Evolutionary conservation across 2,888 invertebrate species (phyloP), one percentile per base, ranked within the genome.

Genomic region (Hirtodrosophila alboralis): DNA sequence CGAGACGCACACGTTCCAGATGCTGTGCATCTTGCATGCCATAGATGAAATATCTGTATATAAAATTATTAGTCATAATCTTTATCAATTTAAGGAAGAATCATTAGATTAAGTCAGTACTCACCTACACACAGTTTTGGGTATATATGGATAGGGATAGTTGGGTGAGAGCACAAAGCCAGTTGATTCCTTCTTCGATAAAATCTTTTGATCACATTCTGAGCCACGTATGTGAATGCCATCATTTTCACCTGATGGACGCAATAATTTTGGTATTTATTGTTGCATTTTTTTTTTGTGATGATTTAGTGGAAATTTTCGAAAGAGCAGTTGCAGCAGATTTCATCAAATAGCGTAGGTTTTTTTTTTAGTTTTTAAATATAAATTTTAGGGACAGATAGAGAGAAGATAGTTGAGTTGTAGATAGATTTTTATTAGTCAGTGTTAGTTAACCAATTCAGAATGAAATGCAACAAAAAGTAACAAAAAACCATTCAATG

Each of bases 171-270:
- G 96, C 87, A 98, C 97, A 90, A 93, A 94, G 84, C 98, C 98
- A 87, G 94, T 95, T 59, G 97, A 97, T 91, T 97, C 96, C 91
- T 96, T 96, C 91, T 95, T 95, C 91, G 97, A 98, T 85, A 97
- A 93, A 89, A 98, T 97, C 91, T 97, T 96, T 92, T 98, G 98
- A 92, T 99, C 99, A 92, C 99, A 99, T 92, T 99, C 99, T 80
- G 97, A 97, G 89, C 98, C 98, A 90, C 96, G 94, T 90, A 98
- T 97, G 92, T 98, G 98, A 92, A 96, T 96, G 77, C 97, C 97
- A 90, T 96, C 96, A 92, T 96, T 95, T 92, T 95, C 95, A 91
- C 95, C 95, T 90, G 68, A 69, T 74, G 66, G 49, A 59, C 44
- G 49, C 52, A 68, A 38, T 45, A 40, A 53, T 58, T 7, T 16